Evolutionary conservation across 2,113 vertebrate genomes (phyloP).

Genomic region (Perca schrenkii): DNA sequence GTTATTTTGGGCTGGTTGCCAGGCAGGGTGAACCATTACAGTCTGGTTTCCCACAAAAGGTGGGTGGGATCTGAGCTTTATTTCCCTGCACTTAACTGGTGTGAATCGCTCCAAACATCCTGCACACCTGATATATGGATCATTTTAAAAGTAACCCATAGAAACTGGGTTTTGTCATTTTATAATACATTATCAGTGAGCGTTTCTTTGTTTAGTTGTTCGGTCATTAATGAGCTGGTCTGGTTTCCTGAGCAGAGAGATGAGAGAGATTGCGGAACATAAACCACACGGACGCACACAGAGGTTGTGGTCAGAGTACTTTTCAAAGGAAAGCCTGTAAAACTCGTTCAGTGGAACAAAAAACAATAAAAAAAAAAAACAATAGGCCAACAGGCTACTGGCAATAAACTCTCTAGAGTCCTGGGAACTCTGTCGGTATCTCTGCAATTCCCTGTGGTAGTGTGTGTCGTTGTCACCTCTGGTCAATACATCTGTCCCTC

Average conservation of each 20-base stretch:
- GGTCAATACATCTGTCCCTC: slow-evolving; percentile 14
- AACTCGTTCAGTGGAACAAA: slow-evolving; percentile 33
- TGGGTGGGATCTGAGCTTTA: slow-evolving; percentile 40
- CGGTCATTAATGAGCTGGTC: background rate
- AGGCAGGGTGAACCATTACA: slow-evolving; percentile 29
- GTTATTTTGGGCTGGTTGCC: slow-evolving; percentile 59
- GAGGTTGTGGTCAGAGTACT: slow-evolving; percentile 7
- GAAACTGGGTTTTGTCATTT: background rate
- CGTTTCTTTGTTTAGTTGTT: background rate
- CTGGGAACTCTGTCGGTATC: background rate
- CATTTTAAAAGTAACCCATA: background rate
- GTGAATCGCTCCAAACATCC: slow-evolving; percentile 18
- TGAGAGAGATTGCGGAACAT: slow-evolving; percentile 27
- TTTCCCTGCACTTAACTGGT: slow-evolving; percentile 18
- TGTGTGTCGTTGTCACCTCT: slow-evolving; percentile 39
- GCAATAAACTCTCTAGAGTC: slow-evolving; percentile 12
- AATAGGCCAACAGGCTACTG: slow-evolving; percentile 28
- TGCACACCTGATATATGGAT: background rate
- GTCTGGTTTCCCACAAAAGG: slow-evolving; percentile 53
- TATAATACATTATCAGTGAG: background rate
- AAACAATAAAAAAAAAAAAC: slow-evolving; percentile 26
- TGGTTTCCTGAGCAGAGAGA: background rate
- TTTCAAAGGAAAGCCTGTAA: slow-evolving; percentile 59
- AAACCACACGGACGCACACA: slow-evolving; percentile 14
- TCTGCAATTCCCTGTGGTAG: background rate